These are phyloP conservation scores for Coelopa frigida DNA, from an alignment of 1,140 invertebrate species.

Conservation along the genomic window DNA sequence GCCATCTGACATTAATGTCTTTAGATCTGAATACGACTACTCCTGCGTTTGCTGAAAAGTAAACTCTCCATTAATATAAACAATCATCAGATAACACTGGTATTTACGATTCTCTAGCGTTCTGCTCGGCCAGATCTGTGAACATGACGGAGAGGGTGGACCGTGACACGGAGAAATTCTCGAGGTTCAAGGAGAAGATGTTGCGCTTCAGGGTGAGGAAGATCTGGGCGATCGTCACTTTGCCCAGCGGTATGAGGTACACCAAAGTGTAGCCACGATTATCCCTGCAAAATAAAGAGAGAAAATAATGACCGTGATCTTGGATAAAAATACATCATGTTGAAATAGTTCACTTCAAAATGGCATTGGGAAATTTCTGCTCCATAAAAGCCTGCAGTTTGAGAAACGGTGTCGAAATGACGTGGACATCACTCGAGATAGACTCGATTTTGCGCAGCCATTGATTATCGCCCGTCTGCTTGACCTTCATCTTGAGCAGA, in stretches of 20 bases:
- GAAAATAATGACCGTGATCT: too few relatives aligned
- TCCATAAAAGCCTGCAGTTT: slow-evolving; percentile 24
- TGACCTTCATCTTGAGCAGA: slow-evolving; percentile 28
- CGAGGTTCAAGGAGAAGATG: slow-evolving; percentile 27
- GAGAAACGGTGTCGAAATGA: slow-evolving; percentile 23
- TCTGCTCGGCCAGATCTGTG: too few relatives aligned
- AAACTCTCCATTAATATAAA: too few relatives aligned
- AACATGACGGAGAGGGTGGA: slow-evolving; percentile 19
- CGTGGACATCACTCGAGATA: too few relatives aligned
- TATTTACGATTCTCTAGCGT: too few relatives aligned
- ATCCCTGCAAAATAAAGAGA: slow-evolving; percentile 8
- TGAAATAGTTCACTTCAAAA: slow-evolving; percentile 16
- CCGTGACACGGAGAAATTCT: slow-evolving; percentile 26
- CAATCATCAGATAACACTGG: too few relatives aligned
- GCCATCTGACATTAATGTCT: too few relatives aligned
- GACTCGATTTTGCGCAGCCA: too few relatives aligned
- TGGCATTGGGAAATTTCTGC: slow-evolving; percentile 22
- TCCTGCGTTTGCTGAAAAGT: too few relatives aligned
- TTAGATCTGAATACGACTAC: too few relatives aligned
- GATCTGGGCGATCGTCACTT: slow-evolving; percentile 19
- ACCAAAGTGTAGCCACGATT: slow-evolving; percentile 14
- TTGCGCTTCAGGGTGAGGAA: slow-evolving; percentile 22
- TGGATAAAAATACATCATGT: not conserved
- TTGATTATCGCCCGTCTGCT: slow-evolving; percentile 21
- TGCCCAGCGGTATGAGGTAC: slow-evolving; percentile 13